Base-by-base conservation (phyloP, 2,797 vertebrate species). In the Clarias platycephalus region DNA sequence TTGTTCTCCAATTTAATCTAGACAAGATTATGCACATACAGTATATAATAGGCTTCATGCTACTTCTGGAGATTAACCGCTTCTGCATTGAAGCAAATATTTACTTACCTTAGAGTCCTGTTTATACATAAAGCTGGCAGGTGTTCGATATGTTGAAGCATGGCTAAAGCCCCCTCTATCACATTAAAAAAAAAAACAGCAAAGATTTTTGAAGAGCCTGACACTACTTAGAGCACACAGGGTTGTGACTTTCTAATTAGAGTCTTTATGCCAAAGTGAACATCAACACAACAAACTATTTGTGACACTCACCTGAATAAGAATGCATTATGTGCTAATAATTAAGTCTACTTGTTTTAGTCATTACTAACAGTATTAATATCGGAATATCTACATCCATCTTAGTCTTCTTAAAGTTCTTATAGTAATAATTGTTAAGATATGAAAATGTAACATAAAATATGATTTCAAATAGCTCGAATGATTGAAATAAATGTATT, bases 61-160 rank as follows among this genome's bases (percentile, higher is more conserved):
- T 49, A 12, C 44, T 49, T 49, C 44, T 49, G 16, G 31, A 57
- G 24, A 26, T 26, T 58, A 87, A 62, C n/a, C 57, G 53, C 70
- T 86, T 86, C 80, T 86, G 72, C 40, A 63, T 34, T 40, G 78
- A 84, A 72, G 83, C 77, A 86, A 86, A 86, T 85, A 87, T 88
- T 84, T 84, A 86, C 82, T 67, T 83, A 81, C 37, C n/a, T 26
- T 66, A 60, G 63, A 55, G 66, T 67, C 71, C 71, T 86, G 78
- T 86, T 86, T 89, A 74, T 81, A 84, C 86, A 87, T 28, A 84
- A 79, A 88, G 84, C 86, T 58, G 40, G 89, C 84, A 86, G 92
- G 93, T 93, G 93, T 93, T 93, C 91, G 91, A 92, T 91, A 90
- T 90, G 88, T 87, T 91, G 88, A 91, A 93, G 92, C 91, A 91